These are phyloP conservation scores for Antheraea pernyi DNA, from an alignment of 1,140 invertebrate genomes.

Conservation along the genomic window DNA sequence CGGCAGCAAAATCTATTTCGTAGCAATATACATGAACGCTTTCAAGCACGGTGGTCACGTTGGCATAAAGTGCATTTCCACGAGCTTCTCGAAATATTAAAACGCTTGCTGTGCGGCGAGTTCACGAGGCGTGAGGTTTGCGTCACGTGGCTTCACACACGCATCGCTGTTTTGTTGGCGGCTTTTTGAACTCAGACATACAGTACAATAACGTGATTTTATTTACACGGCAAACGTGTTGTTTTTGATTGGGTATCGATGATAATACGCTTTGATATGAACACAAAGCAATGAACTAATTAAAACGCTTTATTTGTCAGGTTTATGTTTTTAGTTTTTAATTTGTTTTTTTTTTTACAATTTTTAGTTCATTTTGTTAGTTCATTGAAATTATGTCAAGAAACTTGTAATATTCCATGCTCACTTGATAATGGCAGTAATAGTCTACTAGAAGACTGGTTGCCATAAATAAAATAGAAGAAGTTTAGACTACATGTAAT, in stretches of 20 bases:
- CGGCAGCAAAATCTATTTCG: neutral
- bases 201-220: conserved; percentile 43
- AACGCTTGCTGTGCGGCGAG: neutral
- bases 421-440: too few species aligned
- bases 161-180: conserved; percentile 42
- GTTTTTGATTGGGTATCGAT: neutral
- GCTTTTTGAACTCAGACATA: conserved; percentile 41
- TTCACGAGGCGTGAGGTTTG: neutral
- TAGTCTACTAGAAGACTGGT: too few species aligned
- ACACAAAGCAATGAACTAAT: neutral
- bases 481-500: too few species aligned
- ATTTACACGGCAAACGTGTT: neutral
- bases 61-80: neutral
- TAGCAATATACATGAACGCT: neutral
- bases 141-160: conserved; percentile 35
- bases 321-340: too few species aligned
- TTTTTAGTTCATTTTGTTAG: too few species aligned
- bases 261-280: neutral
- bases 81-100: neutral
- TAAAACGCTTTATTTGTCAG: too few species aligned
- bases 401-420: too few species aligned
- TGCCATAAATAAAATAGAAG: too few species aligned
- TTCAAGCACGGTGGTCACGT: neutral
- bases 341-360: too few species aligned
- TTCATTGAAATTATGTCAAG: too few species aligned